Conservation (phyloP, 35 echinoderm and acorn worm genomes). For the Anneissia japonica region DNA sequence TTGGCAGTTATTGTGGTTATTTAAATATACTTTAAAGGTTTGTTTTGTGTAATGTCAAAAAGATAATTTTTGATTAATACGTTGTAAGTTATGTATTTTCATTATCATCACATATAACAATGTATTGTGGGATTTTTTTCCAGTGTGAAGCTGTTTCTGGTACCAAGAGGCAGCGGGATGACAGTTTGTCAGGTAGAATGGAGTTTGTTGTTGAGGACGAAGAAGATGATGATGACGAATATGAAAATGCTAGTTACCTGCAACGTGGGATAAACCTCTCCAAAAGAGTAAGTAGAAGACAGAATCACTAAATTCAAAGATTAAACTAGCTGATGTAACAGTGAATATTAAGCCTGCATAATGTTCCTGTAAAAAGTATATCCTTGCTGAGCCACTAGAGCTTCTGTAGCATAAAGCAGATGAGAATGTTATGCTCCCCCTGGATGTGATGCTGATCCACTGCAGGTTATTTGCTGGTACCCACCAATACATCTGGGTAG, state of each 20-base stretch:
- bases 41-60: background rate
- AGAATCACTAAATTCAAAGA: too few relatives aligned
- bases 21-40: too few relatives aligned
- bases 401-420: too few relatives aligned
- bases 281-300: conserved; percentile 69
- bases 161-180: conserved; percentile 4
- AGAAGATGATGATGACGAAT: conserved; percentile 77
- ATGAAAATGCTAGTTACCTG: conserved; percentile 68
- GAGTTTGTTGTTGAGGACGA: conserved; percentile 31
- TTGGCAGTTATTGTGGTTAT: too few relatives aligned
- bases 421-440: too few relatives aligned
- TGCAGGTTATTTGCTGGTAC: too few relatives aligned
- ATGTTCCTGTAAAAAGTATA: too few relatives aligned
- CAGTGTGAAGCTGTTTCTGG: conserved; percentile 28
- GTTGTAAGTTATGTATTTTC: background rate
- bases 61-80: background rate
- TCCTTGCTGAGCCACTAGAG: too few relatives aligned
- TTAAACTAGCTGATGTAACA: too few relatives aligned
- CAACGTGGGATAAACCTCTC: conserved; percentile 39
- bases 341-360: too few relatives aligned
- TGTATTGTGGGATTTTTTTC: background rate
- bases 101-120: background rate
- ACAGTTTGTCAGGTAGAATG: conserved; percentile 24
- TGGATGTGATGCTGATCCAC: too few relatives aligned
- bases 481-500: too few relatives aligned